phyloP scores from a whole-genome alignment of 1,140 invertebrate species.

The Leptonema lineaticorne region DNA sequence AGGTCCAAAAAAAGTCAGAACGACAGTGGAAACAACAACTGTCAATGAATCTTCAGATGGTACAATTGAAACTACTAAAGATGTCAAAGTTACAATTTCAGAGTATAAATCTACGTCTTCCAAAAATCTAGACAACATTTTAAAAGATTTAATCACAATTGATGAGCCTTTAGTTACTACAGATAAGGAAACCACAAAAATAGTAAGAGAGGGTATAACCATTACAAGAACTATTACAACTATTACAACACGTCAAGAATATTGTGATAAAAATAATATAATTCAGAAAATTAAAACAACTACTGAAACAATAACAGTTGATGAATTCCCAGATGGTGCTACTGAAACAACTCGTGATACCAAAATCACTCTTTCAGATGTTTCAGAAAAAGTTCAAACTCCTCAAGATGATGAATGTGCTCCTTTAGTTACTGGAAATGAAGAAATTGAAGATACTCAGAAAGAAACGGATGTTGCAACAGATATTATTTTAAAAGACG shows the following conservation, averaged over 20 bases:
- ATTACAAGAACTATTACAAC: conserved; percentile 46
- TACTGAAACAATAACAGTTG: conserved; percentile 48
- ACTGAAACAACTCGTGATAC: conserved; percentile 49
- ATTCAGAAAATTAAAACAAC: conserved; percentile 48
- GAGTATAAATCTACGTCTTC: conserved; percentile 44
- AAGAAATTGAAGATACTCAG: conserved; percentile 51
- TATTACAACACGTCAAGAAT: conserved; percentile 47
- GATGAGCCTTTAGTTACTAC: conserved; percentile 45
- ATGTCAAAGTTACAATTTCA: conserved; percentile 50
- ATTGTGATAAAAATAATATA: conserved; percentile 42
- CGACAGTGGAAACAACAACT: conserved; percentile 50
- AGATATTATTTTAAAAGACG: conserved; percentile 48
- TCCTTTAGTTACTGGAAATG: conserved; percentile 46
- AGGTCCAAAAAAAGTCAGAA: conserved; percentile 51
- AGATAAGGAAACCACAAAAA: conserved; percentile 44
- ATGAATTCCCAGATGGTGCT: conserved; percentile 52
- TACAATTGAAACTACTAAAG: conserved; percentile 52
- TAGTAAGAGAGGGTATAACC: conserved; percentile 45
- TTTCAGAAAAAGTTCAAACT: conserved; percentile 43
- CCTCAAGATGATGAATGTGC: conserved; percentile 38
- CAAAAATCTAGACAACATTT: conserved; percentile 43
- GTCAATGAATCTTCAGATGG: conserved; percentile 49
- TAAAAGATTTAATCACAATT: conserved; percentile 45
- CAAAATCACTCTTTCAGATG: conserved; percentile 49
- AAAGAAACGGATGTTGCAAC: conserved; percentile 51